phyloP scores from a whole-genome alignment of 2,888 invertebrate genomes.

The Andricus quercusramuli region DNA sequence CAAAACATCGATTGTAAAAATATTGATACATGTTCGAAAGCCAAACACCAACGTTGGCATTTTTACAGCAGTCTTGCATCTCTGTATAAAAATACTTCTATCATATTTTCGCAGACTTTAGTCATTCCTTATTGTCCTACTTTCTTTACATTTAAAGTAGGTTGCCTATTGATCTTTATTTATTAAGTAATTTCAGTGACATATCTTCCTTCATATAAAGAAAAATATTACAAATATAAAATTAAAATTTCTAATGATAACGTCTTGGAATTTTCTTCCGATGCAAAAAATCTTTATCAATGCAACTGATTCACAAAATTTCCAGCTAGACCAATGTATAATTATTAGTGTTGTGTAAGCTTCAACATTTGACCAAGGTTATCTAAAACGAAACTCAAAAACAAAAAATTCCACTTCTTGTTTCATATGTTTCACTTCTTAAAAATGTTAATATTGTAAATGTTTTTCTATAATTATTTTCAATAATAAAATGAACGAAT shows the following conservation, averaged over 20 bases:
- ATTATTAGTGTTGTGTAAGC: background rate
- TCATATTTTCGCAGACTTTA: conserved; percentile 12
- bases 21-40: background rate
- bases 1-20: conserved; percentile 2
- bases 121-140: background rate
- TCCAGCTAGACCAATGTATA: background rate
- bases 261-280: background rate
- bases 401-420: background rate
- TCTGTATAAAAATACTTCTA: background rate
- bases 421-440: background rate
- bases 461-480: background rate
- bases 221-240: conserved; percentile 1
- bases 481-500: background rate
- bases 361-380: too few species aligned
- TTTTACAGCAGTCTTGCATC: background rate
- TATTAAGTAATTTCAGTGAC: background rate
- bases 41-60: background rate
- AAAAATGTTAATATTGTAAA: background rate
- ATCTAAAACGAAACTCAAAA: too few species aligned
- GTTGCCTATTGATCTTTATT: conserved; percentile 32
- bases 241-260: background rate
- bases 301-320: background rate
- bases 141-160: conserved; percentile 9
- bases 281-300: background rate
- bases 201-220: background rate